These are phyloP conservation scores for Vipera ursinii DNA, from an alignment of 2,797 vertebrate species.

Conservation along the genomic window DNA sequence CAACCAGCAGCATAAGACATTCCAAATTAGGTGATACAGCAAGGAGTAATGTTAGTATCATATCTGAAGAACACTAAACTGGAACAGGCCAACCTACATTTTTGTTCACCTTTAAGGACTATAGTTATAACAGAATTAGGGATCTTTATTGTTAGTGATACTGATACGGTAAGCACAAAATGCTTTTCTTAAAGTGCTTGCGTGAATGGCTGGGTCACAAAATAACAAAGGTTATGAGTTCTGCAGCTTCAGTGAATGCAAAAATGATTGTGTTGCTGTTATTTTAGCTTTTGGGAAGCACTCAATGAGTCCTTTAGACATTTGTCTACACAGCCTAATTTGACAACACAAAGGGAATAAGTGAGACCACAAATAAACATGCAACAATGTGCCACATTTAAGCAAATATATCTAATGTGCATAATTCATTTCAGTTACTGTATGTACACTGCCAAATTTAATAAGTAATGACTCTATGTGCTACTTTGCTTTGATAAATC, in stretches of 20 bases:
- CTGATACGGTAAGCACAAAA: neutral
- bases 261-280: neutral
- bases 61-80: neutral
- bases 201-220: neutral
- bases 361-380: neutral
- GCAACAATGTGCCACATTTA: neutral
- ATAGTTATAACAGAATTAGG: neutral
- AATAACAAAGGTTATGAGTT: neutral
- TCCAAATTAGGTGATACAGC: neutral
- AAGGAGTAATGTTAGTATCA: neutral
- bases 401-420: neutral
- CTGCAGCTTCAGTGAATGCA: neutral
- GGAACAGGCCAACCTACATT: neutral
- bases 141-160: neutral
- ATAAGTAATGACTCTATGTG: neutral
- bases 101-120: constrained; percentile 9
- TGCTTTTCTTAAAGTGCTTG: neutral
- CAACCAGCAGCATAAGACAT: neutral
- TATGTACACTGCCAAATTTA: neutral
- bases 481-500: neutral
- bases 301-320: neutral
- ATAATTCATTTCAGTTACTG: neutral
- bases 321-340: neutral
- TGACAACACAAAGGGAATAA: neutral
- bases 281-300: neutral